Evolutionary conservation across 2,888 invertebrate genomes (phyloP).

Genomic region (Marasmarcha lunaedactyla): DNA sequence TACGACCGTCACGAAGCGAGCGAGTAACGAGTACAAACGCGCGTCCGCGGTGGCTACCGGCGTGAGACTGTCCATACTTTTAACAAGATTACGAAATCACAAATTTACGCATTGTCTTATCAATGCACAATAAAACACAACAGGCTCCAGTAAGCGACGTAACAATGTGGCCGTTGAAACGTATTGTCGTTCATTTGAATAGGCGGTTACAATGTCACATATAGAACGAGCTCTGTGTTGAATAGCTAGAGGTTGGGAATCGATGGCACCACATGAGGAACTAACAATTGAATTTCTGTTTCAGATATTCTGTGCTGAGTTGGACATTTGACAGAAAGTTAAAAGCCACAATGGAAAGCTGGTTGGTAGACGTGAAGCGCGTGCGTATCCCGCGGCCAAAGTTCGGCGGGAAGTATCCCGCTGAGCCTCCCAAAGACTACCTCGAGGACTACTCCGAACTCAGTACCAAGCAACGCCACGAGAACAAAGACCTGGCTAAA

Average conservation of each 20-base stretch:
- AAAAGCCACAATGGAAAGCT: conserved; percentile 78
- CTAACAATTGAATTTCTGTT: not conserved
- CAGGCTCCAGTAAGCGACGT: not conserved
- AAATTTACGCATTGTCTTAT: not conserved
- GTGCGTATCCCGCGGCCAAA: conserved; percentile 88
- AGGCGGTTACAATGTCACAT: no score
- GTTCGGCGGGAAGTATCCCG: conserved; percentile 78
- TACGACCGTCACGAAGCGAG: no score
- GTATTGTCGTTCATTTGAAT: no score
- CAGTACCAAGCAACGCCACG: conserved; percentile 58
- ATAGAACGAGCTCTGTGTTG: no score
- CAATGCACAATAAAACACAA: not conserved
- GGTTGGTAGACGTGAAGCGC: conserved; percentile 86
- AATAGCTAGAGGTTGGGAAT: no score
- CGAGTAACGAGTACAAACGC: no score
- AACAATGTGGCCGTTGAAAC: no score
- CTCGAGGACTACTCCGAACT: conserved; percentile 73
- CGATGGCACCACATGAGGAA: no score
- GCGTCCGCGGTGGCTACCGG: no score
- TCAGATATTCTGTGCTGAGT: not conserved
- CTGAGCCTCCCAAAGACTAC: conserved; percentile 84
- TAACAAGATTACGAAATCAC: not conserved
- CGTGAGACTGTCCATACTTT: not conserved
- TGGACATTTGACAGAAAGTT: not conserved
- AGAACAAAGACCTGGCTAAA: conserved; percentile 71